Percentiles rank a stretch among this genome's conserved stretches.
Evolutionary conservation across 2,113 vertebrate genomes (phyloP).

Genomic region (Chloropsis cyanopogon): DNA sequence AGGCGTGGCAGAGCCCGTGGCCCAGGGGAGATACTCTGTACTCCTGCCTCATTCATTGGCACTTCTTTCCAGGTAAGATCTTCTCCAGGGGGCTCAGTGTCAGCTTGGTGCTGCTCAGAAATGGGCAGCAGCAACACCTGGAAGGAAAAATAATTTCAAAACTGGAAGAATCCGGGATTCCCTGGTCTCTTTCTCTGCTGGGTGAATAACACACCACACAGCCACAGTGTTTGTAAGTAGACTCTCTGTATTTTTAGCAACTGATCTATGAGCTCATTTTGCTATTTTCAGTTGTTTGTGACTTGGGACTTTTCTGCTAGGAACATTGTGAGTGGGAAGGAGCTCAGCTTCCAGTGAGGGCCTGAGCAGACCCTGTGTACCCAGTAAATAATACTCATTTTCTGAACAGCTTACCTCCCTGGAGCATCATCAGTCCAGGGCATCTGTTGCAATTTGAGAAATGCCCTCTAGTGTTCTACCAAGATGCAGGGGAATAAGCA

Average conservation of each 20-base stretch:
- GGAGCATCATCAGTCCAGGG: background rate
- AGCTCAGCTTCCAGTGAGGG: background rate
- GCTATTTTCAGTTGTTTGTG: constrained; percentile 68
- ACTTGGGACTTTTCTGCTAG: constrained; percentile 29
- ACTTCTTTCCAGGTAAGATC: background rate
- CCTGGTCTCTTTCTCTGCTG: background rate
- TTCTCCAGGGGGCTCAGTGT: background rate
- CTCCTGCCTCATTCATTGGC: fast-evolving
- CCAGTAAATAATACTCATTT: background rate
- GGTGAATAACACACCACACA: background rate
- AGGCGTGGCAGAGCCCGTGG: background rate
- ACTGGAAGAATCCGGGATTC: background rate
- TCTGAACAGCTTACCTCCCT: background rate
- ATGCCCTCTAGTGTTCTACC: background rate
- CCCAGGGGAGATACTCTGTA: fast-evolving
- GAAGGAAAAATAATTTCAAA: background rate
- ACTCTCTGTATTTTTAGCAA: constrained; percentile 62
- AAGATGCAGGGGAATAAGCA: background rate
- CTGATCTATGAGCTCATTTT: constrained; percentile 66
- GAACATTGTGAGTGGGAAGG: constrained; percentile 20
- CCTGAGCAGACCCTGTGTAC: background rate
- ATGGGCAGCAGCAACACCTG: background rate
- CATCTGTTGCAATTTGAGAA: background rate
- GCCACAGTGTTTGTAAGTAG: constrained; percentile 22
- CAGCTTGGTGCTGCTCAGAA: background rate